These are phyloP conservation scores for Heliconius hortense DNA, from an alignment of 2,888 invertebrate species.

Conservation along the genomic window DNA sequence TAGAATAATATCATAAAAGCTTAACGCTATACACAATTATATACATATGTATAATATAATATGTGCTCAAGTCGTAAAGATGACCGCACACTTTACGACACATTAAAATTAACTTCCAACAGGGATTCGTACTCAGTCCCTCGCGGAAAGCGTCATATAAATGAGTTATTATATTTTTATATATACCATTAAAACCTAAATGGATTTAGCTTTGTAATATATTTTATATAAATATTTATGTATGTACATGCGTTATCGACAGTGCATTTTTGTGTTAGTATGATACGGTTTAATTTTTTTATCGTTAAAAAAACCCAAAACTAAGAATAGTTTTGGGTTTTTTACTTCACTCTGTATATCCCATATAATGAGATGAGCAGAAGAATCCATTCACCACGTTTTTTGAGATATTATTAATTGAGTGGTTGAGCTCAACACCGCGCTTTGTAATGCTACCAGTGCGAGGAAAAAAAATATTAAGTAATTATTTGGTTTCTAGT, in stretches of 20 bases:
- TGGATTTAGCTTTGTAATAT: slow-evolving; percentile 5
- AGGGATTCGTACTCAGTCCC: slow-evolving; percentile 29
- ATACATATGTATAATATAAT: not conserved
- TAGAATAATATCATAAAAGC: not conserved
- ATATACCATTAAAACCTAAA: slow-evolving; percentile 16
- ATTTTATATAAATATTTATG: not conserved
- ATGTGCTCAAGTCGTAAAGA: slow-evolving; percentile 7
- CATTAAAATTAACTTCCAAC: slow-evolving; percentile 26
- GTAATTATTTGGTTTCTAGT: too few relatives aligned
- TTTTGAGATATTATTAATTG: too few relatives aligned
- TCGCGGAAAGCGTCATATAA: slow-evolving; percentile 23
- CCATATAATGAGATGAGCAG: too few relatives aligned
- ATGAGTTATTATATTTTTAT: slow-evolving; percentile 28
- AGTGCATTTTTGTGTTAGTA: too few relatives aligned
- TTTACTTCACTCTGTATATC: too few relatives aligned
- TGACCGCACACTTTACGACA: slow-evolving; percentile 23
- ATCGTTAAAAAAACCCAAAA: too few relatives aligned
- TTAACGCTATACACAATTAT: not conserved
- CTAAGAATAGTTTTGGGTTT: too few relatives aligned
- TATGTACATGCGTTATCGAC: not conserved
- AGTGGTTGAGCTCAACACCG: too few relatives aligned
- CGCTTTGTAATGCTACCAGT: too few relatives aligned
- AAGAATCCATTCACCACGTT: too few relatives aligned
- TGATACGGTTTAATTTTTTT: too few relatives aligned
- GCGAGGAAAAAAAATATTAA: too few relatives aligned